Conservation (phyloP, 2,113 vertebrate species). For the Entosphenus tridentatus region DNA sequence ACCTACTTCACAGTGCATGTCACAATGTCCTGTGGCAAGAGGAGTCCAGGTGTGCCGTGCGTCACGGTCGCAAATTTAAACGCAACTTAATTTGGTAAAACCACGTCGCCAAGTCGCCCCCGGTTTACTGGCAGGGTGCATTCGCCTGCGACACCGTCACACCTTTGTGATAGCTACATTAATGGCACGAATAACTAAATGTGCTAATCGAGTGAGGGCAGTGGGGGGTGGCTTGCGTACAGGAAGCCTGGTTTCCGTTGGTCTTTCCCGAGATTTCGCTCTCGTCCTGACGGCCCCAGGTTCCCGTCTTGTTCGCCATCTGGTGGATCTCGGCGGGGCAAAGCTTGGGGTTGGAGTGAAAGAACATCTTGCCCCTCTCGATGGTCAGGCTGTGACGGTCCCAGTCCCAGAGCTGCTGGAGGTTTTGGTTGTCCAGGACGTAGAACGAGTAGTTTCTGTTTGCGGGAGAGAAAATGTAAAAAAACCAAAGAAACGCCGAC, state of each 20-base stretch:
- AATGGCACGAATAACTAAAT: too few relatives aligned
- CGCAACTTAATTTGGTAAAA: too few relatives aligned
- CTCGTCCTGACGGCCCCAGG: not conserved
- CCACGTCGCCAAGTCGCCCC: too few relatives aligned
- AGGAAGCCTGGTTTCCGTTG: not conserved
- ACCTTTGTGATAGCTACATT: too few relatives aligned
- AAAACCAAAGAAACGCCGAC: too few relatives aligned
- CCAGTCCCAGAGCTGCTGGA: conserved; percentile 5
- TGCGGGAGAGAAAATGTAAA: too few relatives aligned
- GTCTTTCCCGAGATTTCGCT: conserved; percentile 3
- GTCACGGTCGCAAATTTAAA: too few relatives aligned
- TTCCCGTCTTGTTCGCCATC: conserved; percentile 4
- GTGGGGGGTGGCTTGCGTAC: not conserved
- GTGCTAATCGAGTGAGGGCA: not conserved
- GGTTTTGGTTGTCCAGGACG: conserved; percentile 1
- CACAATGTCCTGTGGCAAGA: too few relatives aligned
- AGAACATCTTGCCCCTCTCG: not conserved
- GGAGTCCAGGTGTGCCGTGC: too few relatives aligned
- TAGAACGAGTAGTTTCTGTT: not conserved
- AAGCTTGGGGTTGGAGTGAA: not conserved
- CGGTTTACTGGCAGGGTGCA: too few relatives aligned
- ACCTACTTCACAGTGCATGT: too few relatives aligned
- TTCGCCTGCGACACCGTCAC: too few relatives aligned
- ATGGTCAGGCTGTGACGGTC: conserved; percentile 1
- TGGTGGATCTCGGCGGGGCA: conserved; percentile 4